These are phyloP conservation scores for Tetramorium alpestre DNA, from an alignment of 1,140 invertebrate species.

Conservation along the genomic window DNA sequence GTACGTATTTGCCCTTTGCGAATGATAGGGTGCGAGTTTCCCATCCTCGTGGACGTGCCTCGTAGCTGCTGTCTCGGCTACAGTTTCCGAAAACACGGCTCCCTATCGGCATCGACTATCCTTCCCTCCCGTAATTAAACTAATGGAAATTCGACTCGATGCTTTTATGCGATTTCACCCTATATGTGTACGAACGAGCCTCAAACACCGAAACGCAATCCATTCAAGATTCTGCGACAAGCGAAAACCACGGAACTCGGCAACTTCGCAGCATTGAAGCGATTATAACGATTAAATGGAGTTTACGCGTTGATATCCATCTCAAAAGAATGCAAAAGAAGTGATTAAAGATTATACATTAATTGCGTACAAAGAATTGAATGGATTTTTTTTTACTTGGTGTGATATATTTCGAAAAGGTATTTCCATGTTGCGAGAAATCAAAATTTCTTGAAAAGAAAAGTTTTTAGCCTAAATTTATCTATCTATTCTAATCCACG, in stretches of 20 bases:
- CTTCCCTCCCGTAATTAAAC: constrained; percentile 79
- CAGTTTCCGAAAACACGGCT: constrained; percentile 64
- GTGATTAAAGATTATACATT: not conserved
- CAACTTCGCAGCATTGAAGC: constrained; percentile 29
- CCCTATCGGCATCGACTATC: constrained; percentile 52
- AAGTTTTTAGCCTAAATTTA: not conserved
- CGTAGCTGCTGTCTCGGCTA: constrained; percentile 53
- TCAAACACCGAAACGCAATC: constrained; percentile 70
- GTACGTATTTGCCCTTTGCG: constrained; percentile 5
- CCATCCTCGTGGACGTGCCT: constrained; percentile 49
- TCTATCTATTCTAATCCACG: not conserved
- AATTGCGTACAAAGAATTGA: not conserved
- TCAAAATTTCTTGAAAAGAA: not conserved
- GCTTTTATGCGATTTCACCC: constrained; percentile 67
- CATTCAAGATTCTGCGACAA: constrained; percentile 67
- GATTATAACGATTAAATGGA: constrained; percentile 48
- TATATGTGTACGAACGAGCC: constrained; percentile 29
- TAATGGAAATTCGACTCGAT: constrained; percentile 78
- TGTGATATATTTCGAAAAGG: not conserved
- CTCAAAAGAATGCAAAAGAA: not conserved
- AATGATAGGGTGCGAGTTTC: constrained; percentile 48
- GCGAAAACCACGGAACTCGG: constrained; percentile 57
- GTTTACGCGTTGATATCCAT: not conserved
- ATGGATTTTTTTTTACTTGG: not conserved
- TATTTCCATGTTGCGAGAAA: not conserved